Conservation (phyloP, 2,888 invertebrate species). For the Nymphalis polychloros region DNA sequence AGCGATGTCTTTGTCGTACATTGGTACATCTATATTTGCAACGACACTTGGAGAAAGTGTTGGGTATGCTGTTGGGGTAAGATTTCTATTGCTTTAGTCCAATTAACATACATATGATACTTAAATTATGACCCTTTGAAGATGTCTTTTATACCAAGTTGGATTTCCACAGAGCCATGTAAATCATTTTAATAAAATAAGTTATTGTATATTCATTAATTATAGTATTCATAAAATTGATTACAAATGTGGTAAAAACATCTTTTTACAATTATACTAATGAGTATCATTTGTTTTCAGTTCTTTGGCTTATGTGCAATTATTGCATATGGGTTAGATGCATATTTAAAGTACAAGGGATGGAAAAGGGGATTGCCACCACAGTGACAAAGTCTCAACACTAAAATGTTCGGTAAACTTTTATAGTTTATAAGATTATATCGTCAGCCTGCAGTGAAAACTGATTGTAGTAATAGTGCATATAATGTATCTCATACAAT, state of each 20-base stretch:
- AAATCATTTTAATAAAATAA: too few species aligned
- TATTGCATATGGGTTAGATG: slow-evolving; percentile 89
- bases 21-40: slow-evolving; percentile 88
- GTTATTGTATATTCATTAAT: too few species aligned
- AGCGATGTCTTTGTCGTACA: slow-evolving; percentile 85
- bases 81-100: slow-evolving; percentile 48
- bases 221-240: too few species aligned
- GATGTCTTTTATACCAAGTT: too few species aligned
- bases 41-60: slow-evolving; percentile 81
- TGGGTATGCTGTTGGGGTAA: slow-evolving; percentile 88
- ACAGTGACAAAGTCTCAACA: slow-evolving; percentile 71
- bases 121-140: too few species aligned
- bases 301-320: slow-evolving; percentile 93
- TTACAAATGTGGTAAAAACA: too few species aligned
- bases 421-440: too few species aligned
- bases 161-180: too few species aligned
- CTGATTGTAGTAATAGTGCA: too few species aligned
- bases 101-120: not conserved
- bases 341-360: slow-evolving; percentile 88
- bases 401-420: too few species aligned
- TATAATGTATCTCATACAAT: too few species aligned
- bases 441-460: too few species aligned
- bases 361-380: slow-evolving; percentile 86
- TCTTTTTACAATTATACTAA: not conserved
- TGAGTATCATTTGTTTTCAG: slow-evolving; percentile 73